These are phyloP conservation scores for Mus pahari DNA, from an alignment of 2,113 vertebrate genomes.

Conservation along the genomic window DNA sequence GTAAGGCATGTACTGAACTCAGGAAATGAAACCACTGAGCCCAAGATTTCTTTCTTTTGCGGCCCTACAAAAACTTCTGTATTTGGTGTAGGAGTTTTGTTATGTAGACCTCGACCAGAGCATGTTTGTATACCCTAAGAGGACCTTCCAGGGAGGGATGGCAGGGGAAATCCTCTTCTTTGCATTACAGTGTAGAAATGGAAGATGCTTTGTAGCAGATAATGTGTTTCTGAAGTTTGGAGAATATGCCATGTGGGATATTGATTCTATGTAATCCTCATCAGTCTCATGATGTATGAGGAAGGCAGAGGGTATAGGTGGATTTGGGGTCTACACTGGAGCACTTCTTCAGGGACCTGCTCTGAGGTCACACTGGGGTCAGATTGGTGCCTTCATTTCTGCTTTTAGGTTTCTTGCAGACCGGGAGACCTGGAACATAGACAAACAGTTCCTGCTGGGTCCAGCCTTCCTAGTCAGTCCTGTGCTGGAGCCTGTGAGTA, in stretches of 20 bases:
- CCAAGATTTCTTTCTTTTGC: neutral
- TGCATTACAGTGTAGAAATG: neutral
- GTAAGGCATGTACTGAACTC: neutral
- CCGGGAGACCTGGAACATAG: slow-evolving; percentile 90
- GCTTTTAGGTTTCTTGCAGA: slow-evolving; percentile 91
- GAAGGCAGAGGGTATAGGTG: neutral
- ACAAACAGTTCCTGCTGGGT: slow-evolving; percentile 95
- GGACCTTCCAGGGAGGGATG: neutral
- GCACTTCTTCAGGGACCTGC: neutral
- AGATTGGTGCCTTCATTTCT: neutral
- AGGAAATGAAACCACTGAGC: neutral
- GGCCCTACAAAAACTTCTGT: fast-evolving
- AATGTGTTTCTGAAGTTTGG: neutral
- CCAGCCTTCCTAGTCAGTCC: slow-evolving; percentile 94
- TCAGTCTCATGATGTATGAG: neutral
- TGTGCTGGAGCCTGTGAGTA: slow-evolving; percentile 86
- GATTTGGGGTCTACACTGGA: neutral
- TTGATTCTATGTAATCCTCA: too few relatives aligned
- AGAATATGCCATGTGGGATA: fast-evolving
- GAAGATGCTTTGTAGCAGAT: neutral
- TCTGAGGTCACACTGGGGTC: fast-evolving
- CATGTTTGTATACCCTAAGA: neutral
- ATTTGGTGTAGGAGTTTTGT: neutral
- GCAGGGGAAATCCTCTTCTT: neutral
- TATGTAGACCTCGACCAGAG: neutral